Percentiles rank a stretch among this genome's conserved stretches.
phyloP scores from a whole-genome alignment of 2,113 vertebrate species.

The Brachypodius melanocephalos region DNA sequence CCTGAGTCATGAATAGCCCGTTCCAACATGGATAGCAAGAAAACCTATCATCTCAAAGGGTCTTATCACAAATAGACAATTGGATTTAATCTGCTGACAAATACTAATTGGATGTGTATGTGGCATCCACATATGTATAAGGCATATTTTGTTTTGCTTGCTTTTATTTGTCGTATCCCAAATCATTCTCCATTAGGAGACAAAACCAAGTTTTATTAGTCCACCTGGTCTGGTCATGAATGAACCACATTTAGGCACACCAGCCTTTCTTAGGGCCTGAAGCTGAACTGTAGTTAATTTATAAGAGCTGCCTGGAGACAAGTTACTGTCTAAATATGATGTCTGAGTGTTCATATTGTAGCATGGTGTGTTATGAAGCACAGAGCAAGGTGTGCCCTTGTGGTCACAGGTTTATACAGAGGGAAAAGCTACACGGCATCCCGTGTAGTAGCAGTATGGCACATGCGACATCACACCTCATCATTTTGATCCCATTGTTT shows the following conservation, averaged over 20 bases:
- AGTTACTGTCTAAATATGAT: background rate
- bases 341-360: background rate
- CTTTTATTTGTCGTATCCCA: background rate
- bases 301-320: background rate
- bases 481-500: background rate
- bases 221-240: background rate
- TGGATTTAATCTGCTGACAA: background rate
- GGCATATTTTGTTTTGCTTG: background rate
- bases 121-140: background rate
- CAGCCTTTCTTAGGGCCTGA: background rate
- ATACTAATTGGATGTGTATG: background rate
- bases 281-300: background rate
- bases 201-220: background rate
- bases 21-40: background rate
- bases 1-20: background rate
- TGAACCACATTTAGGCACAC: background rate
- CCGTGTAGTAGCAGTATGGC: background rate
- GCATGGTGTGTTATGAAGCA: background rate
- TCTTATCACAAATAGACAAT: background rate
- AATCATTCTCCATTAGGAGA: background rate
- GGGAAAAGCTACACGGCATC: background rate
- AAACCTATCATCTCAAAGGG: background rate
- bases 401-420: background rate
- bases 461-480: background rate
- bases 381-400: background rate